Percentiles rank a stretch among this genome's conserved stretches.
These are phyloP conservation scores for Hydrotaea cyrtoneurina DNA, from an alignment of 2,888 invertebrate species.

Conservation along the genomic window DNA sequence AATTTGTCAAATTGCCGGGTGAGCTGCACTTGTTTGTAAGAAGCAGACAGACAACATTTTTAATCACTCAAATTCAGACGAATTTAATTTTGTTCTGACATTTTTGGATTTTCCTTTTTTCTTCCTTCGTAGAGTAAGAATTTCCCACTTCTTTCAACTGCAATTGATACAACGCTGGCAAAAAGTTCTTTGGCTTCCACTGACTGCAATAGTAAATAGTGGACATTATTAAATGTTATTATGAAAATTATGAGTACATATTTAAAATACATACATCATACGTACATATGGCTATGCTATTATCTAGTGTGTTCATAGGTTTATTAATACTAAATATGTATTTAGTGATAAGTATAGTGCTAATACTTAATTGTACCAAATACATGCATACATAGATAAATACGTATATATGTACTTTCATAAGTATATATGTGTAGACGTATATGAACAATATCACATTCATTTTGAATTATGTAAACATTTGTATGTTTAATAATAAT, in stretches of 20 bases:
- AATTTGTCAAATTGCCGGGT: too few species aligned
- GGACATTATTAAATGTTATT: neutral
- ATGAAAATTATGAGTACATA: neutral
- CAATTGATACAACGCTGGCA: neutral
- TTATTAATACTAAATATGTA: conserved; percentile 4
- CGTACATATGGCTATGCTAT: conserved; percentile 42
- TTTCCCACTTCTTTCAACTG: too few species aligned
- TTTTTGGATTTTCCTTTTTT: too few species aligned
- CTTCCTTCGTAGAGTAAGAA: too few species aligned
- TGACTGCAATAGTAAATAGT: neutral
- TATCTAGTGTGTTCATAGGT: conserved; percentile 9
- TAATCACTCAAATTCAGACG: too few species aligned
- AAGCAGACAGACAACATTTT: too few species aligned
- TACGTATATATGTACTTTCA: neutral
- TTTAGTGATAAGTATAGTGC: conserved; percentile 14
- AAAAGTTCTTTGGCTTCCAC: neutral
- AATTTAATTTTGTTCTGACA: too few species aligned
- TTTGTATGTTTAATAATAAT: neutral
- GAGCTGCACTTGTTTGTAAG: too few species aligned
- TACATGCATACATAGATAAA: conserved; percentile 50
- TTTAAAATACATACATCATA: neutral
- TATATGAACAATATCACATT: conserved; percentile 22
- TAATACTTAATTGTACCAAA: neutral
- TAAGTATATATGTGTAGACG: conserved; percentile 49
- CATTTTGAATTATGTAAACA: conserved; percentile 26